Conservation (phyloP, 2,113 vertebrate genomes). For the Phrynosoma blainvillii region DNA sequence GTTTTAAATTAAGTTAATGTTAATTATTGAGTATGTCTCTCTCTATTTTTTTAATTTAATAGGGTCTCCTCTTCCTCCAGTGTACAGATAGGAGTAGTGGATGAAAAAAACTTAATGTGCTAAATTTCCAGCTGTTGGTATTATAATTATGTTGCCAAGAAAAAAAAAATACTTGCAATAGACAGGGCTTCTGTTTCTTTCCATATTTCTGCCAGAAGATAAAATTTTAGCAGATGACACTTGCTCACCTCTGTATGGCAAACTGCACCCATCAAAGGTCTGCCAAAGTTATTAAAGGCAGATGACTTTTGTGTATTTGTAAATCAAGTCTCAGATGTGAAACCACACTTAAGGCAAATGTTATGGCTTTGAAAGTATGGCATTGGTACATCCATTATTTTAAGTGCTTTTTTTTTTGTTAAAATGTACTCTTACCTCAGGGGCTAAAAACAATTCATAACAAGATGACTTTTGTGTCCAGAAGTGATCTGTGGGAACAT, state of each 20-base stretch:
- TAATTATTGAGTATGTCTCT: background rate
- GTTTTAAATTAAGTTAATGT: background rate
- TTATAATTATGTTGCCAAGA: background rate
- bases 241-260: background rate
- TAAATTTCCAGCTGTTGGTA: background rate
- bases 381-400: background rate
- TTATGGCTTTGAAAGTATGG: background rate
- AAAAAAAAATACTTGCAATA: background rate
- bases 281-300: background rate
- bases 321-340: background rate
- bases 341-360: background rate
- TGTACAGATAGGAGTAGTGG: background rate
- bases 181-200: too few species aligned
- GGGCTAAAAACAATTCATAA: background rate
- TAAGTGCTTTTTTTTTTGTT: background rate
- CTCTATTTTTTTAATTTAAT: slow-evolving; percentile 7
- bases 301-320: background rate
- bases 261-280: background rate
- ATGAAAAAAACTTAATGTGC: background rate
- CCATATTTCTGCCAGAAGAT: too few species aligned
- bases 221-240: background rate
- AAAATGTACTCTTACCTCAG: background rate
- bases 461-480: background rate
- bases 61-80: too few species aligned
- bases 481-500: background rate